Evolutionary conservation across 2,888 invertebrate genomes (phyloP).

Genomic region (Caenorhabditis wallacei): DNA sequence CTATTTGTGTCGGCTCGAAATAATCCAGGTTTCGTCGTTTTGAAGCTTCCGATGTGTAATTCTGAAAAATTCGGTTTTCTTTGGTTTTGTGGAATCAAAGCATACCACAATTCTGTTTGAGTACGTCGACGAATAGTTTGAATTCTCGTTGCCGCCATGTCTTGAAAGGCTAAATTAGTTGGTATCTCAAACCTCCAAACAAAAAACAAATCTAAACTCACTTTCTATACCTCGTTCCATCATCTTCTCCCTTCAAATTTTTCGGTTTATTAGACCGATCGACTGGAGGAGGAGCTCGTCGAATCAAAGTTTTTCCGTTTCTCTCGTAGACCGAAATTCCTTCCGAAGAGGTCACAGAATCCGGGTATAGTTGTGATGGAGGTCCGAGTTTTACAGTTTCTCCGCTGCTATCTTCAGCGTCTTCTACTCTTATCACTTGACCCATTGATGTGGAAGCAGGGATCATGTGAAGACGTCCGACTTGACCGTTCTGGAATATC

Average conservation of each 20-base stretch:
- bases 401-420: conserved; percentile 57
- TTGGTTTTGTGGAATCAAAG: background rate
- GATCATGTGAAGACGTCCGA: conserved; percentile 35
- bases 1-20: conserved; percentile 50
- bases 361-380: conserved; percentile 7
- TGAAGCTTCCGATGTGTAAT: conserved; percentile 26
- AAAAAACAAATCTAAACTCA: background rate
- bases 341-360: conserved; percentile 56
- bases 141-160: background rate
- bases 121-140: background rate
- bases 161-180: background rate
- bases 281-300: conserved; percentile 58
- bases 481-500: conserved; percentile 6
- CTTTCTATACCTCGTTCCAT: conserved; percentile 38
- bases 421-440: conserved; percentile 14
- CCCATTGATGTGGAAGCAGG: conserved; percentile 54
- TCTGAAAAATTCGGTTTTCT: conserved; percentile 22
- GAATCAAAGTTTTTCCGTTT: conserved; percentile 35
- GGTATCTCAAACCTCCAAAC: background rate
- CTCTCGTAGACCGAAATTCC: conserved; percentile 38
- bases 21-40: conserved; percentile 61
- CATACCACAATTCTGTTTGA: conserved; percentile 1
- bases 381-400: conserved; percentile 50
- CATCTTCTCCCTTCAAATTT: conserved; percentile 45
- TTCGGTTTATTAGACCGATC: conserved; percentile 63